These are phyloP conservation scores for Megaustenia siamemsis DNA, from an alignment of 2,888 invertebrate species.

Conservation along the genomic window DNA sequence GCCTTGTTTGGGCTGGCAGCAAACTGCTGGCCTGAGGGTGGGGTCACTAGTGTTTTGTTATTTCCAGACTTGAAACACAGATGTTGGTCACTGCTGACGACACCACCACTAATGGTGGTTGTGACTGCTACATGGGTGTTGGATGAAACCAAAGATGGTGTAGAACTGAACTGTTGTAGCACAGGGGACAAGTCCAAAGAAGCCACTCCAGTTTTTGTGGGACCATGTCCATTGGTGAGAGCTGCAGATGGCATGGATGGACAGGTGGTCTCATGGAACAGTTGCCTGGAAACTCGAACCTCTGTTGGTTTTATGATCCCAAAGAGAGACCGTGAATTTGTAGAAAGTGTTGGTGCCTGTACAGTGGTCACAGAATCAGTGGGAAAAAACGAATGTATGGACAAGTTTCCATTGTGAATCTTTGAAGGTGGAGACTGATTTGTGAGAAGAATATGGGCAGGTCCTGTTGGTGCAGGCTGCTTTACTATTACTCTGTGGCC, in stretches of 20 bases:
- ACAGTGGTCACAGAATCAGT: slow-evolving; percentile 33
- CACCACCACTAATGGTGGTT: not conserved
- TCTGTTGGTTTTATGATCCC: slow-evolving; percentile 44
- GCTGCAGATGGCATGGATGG: slow-evolving; percentile 6
- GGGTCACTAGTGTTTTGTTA: slow-evolving; percentile 44
- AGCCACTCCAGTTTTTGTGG: not conserved
- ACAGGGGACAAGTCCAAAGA: slow-evolving; percentile 3
- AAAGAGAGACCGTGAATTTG: slow-evolving; percentile 32
- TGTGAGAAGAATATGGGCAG: slow-evolving; percentile 13
- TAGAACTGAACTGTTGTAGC: not conserved
- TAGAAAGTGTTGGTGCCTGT: slow-evolving; percentile 23
- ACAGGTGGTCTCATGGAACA: slow-evolving; percentile 53
- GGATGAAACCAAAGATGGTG: not conserved
- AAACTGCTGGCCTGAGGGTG: slow-evolving; percentile 50
- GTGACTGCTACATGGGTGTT: not conserved
- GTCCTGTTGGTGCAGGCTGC: slow-evolving; percentile 24
- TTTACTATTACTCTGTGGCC: slow-evolving; percentile 36
- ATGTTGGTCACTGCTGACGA: not conserved
- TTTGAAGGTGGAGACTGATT: slow-evolving; percentile 48
- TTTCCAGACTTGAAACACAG: not conserved
- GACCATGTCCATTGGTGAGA: slow-evolving; percentile 39
- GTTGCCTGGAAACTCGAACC: slow-evolving; percentile 51
- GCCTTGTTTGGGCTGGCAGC: slow-evolving; percentile 42
- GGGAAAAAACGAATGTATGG: slow-evolving; percentile 46
- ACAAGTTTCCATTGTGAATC: slow-evolving; percentile 55